A percentile compares a stretch with the other conserved stretches of the same genome.
Conservation (phyloP, 2,888 invertebrate species). For the Pomacea canaliculata region DNA sequence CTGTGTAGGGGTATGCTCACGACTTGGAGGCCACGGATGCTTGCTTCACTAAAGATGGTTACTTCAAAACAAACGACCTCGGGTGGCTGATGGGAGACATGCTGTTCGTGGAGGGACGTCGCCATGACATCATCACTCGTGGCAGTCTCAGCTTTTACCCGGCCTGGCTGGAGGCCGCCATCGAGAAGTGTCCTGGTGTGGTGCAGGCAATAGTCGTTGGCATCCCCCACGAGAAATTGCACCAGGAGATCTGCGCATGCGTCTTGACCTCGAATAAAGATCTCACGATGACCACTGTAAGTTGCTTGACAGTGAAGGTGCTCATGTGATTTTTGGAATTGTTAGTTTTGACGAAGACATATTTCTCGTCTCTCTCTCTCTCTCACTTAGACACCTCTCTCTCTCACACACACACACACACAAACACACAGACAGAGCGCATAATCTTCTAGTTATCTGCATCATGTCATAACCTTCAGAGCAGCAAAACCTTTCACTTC, state of each 20-base stretch:
- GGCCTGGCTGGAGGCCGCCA: background rate
- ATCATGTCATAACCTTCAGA: too few species aligned
- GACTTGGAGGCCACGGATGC: constrained; percentile 1
- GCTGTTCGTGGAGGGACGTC: background rate
- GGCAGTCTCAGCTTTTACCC: background rate
- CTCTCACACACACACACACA: background rate
- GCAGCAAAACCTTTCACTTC: too few species aligned
- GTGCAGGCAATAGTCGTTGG: background rate
- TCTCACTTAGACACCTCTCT: too few species aligned
- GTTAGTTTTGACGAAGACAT: background rate
- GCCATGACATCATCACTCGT: background rate
- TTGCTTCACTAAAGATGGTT: constrained; percentile 3
- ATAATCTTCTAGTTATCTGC: too few species aligned
- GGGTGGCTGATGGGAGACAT: background rate
- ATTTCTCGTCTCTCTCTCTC: too few species aligned
- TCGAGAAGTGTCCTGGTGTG: constrained; percentile 1
- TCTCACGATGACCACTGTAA: background rate
- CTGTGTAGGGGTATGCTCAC: constrained; percentile 6
- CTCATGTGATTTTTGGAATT: background rate
- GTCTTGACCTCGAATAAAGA: background rate
- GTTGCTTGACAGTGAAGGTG: background rate
- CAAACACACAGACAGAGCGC: background rate
- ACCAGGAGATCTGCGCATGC: constrained; percentile 3
- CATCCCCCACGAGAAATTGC: background rate
- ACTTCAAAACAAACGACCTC: constrained; percentile 11